Base-by-base conservation (phyloP, 2,113 vertebrate species). In the Sinocyclocheilus grahami region DNA sequence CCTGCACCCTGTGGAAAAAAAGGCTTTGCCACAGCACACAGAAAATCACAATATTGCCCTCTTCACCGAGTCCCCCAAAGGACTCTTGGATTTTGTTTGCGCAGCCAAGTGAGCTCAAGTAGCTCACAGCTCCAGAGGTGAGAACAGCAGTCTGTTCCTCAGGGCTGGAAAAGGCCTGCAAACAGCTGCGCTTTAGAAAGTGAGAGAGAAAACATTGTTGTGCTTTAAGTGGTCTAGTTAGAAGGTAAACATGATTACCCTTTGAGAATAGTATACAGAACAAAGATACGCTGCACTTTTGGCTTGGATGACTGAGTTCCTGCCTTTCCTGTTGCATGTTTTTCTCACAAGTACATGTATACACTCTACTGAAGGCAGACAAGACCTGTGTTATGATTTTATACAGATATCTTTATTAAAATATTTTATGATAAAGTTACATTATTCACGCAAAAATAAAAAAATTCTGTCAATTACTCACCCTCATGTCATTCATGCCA, bases 1-100 rank as follows among this genome's bases (percentile, higher is more conserved):
- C 86, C 88, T 87, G 88, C 13, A 62, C 24, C 72, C 48, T 75
- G 78, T 84, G 85, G 75, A 75, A 88, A 75, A 80, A 20, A 18
- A 77, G 65, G 42, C n/a, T 58, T 83, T 82, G 42, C 71, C 14
- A 33, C 30, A 82, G 39, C 55, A 48, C 69, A 82, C 20, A 82
- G 72, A 78, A 74, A 86, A 72, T 58, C 53, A 77, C 46, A 71
- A 71, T 18, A 85, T 18, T 24, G 62, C 18, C 24, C 48, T n/a
- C 48, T 16, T 86, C 76, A 78, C 33, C 3, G 22, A 6, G 4
- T 37, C 18, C 46, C 42, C 65, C 27, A 22, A 51, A 82, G 63
- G 46, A 82, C 63, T 22, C 12, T 51, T 18, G 82, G 33, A 74
- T 58, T 74, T 20, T 84, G 48, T 60, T 84, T 84, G 33, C 82